Conservation (phyloP, 2,113 vertebrate genomes). For the Macrotus californicus region DNA sequence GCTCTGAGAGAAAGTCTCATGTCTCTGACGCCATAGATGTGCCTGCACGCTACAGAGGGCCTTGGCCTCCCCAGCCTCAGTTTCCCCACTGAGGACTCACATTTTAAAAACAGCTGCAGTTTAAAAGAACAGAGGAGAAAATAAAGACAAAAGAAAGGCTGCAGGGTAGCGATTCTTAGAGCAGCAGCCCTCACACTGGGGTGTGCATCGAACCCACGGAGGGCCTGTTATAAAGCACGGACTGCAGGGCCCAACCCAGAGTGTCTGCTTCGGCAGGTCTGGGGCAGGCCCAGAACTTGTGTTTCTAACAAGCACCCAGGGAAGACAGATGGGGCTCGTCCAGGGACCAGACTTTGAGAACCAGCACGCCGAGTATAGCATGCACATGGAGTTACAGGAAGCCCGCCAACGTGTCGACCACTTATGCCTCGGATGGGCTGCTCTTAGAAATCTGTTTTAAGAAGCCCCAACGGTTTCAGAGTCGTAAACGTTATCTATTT, state of each 20-base stretch:
- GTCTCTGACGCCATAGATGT: neutral
- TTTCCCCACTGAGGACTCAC: neutral
- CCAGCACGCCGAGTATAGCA: neutral
- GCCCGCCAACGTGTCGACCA: fast-evolving
- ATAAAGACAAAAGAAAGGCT: neutral
- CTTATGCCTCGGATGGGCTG: neutral
- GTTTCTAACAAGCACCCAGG: neutral
- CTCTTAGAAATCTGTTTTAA: neutral
- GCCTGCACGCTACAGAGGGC: neutral
- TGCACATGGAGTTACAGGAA: fast-evolving
- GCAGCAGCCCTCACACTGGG: neutral
- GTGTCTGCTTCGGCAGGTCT: neutral
- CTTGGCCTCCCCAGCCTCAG: neutral
- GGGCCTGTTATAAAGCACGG: neutral
- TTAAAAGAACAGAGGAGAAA: neutral
- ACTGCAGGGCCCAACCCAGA: neutral
- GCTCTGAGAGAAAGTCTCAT: neutral
- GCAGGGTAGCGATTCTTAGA: neutral
- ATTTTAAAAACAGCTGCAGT: neutral
- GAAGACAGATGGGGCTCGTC: neutral
- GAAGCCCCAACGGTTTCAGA: neutral
- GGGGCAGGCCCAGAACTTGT: neutral
- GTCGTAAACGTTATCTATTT: neutral
- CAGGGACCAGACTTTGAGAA: neutral
- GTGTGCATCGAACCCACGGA: fast-evolving